phyloP scores from a whole-genome alignment of 1,140 invertebrate species.

The Asobara japonica region DNA sequence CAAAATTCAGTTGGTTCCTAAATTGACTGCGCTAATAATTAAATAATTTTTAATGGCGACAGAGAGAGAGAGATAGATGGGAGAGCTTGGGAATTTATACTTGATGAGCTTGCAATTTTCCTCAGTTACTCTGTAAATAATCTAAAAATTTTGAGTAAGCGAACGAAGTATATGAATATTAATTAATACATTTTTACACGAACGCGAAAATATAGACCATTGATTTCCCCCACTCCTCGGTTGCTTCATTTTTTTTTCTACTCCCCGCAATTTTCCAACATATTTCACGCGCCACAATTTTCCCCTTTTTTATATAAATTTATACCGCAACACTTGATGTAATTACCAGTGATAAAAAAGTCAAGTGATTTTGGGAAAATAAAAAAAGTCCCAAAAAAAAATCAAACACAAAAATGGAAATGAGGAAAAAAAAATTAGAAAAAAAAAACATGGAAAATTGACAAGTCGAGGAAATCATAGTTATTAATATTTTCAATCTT shows the following conservation, averaged over 20 bases:
- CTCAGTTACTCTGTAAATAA: not conserved
- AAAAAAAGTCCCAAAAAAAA: too few species aligned
- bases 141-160: not conserved
- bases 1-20: not conserved
- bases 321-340: too few species aligned
- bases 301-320: too few species aligned
- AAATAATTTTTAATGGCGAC: not conserved
- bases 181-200: not conserved
- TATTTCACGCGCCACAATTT: too few species aligned
- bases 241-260: too few species aligned
- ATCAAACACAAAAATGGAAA: not conserved
- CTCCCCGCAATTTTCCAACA: too few species aligned
- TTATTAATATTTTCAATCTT: not conserved
- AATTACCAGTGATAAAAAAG: too few species aligned
- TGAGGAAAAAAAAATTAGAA: not conserved
- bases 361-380: too few species aligned
- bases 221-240: too few species aligned
- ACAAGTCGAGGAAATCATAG: not conserved
- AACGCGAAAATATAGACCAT: too few species aligned
- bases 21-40: not conserved
- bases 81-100: conserved; percentile 1
- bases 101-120: not conserved
- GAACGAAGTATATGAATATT: not conserved
- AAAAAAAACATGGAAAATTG: not conserved
- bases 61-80: not conserved